Conservation (phyloP, 2,888 invertebrate species). For the Platycnemis pennipes region DNA sequence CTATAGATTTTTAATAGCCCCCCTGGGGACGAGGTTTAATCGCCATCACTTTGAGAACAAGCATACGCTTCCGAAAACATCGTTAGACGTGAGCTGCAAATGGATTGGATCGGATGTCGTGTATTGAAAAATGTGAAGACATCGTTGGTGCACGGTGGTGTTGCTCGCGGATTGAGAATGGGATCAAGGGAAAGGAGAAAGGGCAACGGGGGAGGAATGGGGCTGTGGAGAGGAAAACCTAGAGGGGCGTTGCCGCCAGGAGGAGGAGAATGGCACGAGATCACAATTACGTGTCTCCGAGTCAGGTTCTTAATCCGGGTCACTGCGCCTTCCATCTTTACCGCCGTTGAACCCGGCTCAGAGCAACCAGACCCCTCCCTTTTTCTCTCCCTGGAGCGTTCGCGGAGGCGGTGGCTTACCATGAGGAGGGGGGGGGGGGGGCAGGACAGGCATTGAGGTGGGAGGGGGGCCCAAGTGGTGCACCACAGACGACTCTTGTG, state of each 20-base stretch:
- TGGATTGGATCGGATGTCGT: neutral
- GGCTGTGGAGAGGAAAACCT: neutral
- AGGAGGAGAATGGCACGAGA: slow-evolving; percentile 5
- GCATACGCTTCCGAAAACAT: neutral
- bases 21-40: neutral
- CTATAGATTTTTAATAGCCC: neutral
- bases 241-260: neutral
- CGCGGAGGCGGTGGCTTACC: neutral
- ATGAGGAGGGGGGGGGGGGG: neutral
- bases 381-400: neutral
- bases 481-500: slow-evolving; percentile 61
- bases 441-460: neutral
- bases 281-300: slow-evolving; percentile 60
- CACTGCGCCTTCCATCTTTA: slow-evolving; percentile 61
- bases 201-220: neutral
- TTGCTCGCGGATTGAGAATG: neutral
- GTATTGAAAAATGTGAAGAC: neutral
- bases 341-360: neutral
- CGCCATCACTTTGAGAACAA: neutral
- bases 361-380: neutral
- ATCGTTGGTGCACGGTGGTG: neutral
- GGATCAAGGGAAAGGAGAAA: neutral
- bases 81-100: neutral
- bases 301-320: slow-evolving; percentile 66
- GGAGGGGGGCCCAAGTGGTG: slow-evolving; percentile 4